Evolutionary conservation across 53 echinoderm and acorn worm genomes (phyloP).

Genomic region (Temnopleurus reevesii): DNA sequence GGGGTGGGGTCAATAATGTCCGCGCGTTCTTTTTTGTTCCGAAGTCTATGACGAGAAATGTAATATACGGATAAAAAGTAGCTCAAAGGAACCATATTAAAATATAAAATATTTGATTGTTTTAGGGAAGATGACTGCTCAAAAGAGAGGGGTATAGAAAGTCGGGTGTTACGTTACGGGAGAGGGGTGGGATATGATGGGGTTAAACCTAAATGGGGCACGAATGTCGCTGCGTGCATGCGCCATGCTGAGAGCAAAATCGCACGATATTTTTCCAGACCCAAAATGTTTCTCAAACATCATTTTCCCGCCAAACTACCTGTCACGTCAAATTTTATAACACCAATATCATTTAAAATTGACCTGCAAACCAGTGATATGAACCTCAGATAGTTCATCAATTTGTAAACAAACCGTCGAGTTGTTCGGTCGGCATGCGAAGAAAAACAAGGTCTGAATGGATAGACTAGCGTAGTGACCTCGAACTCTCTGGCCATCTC

Average conservation of each 20-base stretch:
- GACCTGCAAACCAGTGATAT: background rate
- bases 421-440: background rate
- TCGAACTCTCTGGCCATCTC: slow-evolving; percentile 38
- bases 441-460: background rate
- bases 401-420: background rate
- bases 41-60: no score
- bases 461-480: background rate
- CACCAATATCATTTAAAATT: background rate
- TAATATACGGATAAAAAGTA: no score
- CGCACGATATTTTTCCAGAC: background rate
- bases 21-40: no score
- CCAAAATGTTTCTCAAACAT: no score
- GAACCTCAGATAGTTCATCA: no score
- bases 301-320: no score
- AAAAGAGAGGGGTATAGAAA: background rate
- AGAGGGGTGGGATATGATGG: background rate
- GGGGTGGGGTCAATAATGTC: no score
- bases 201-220: background rate
- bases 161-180: background rate
- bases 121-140: background rate
- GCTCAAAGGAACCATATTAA: no score
- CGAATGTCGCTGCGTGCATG: background rate
- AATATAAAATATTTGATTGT: no score
- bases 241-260: slow-evolving; percentile 6
- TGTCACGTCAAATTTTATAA: background rate